Evolutionary conservation across 2,113 vertebrate species (phyloP).

Genomic region (Coryphaenoides rupestris): DNA sequence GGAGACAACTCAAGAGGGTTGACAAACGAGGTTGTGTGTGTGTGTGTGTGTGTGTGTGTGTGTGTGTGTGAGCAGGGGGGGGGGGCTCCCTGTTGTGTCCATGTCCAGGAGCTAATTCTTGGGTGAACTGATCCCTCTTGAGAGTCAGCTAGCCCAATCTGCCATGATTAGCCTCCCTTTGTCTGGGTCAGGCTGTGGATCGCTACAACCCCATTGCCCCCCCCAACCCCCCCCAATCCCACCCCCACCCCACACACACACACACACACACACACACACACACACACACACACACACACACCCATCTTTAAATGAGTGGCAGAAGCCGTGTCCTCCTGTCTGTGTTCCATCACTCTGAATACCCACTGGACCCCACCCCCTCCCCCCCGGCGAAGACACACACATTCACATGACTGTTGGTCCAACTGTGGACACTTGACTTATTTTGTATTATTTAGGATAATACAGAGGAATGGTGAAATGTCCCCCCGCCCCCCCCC

Average conservation of each 20-base stretch:
- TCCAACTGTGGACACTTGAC: too few relatives aligned
- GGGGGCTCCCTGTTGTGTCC: conserved; percentile 63
- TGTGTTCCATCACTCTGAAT: too few relatives aligned
- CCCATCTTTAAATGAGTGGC: conserved; percentile 18
- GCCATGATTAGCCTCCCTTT: conserved; percentile 69
- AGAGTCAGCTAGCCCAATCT: conserved; percentile 70
- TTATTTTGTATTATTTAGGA: too few relatives aligned
- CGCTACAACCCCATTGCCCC: conserved; percentile 50
- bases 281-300: neutral
- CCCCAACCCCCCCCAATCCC: conserved; percentile 51
- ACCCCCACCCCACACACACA: too few relatives aligned
- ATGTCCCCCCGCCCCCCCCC: too few relatives aligned
- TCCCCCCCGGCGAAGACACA: neutral
- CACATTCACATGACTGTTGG: too few relatives aligned
- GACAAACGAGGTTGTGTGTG: neutral
- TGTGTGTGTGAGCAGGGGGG: conserved; percentile 19
- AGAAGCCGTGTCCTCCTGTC: conserved; percentile 11
- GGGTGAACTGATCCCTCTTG: conserved; percentile 49
- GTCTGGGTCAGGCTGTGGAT: conserved; percentile 58
- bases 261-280: too few relatives aligned
- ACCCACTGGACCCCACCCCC: too few relatives aligned
- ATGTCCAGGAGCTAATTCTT: conserved; percentile 57
- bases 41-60: conserved; percentile 1
- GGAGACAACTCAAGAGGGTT: conserved; percentile 32
- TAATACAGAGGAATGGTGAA: too few relatives aligned